A percentile compares a stretch with the other conserved stretches of the same genome.
Evolutionary conservation across 2,113 vertebrate genomes (phyloP).

Genomic region (Phoenicopterus ruber): DNA sequence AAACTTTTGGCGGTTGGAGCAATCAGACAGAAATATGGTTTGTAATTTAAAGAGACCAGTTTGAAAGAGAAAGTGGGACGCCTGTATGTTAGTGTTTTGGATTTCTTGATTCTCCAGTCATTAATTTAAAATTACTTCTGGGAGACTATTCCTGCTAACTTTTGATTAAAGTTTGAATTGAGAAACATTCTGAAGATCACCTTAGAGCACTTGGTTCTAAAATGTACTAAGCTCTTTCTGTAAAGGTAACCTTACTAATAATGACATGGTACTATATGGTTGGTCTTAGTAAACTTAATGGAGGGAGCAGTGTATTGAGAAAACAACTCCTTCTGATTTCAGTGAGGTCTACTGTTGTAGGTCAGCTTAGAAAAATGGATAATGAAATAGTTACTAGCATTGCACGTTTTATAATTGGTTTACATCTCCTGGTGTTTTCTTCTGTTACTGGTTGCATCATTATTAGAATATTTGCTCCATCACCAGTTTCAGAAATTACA

Average conservation of each 20-base stretch:
- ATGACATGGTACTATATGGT: background rate
- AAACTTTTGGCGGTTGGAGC: background rate
- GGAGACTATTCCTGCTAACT: background rate
- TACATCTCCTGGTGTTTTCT: background rate
- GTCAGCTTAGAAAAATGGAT: background rate
- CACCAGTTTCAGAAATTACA: background rate
- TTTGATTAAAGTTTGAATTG: background rate
- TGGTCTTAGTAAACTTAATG: background rate
- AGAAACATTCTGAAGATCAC: background rate
- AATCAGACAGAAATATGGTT: background rate
- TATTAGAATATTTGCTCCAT: background rate
- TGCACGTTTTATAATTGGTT: background rate
- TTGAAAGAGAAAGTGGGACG: background rate
- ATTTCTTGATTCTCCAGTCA: background rate
- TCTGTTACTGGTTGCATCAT: background rate
- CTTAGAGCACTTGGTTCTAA: background rate
- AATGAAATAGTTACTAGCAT: background rate
- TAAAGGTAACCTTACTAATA: background rate
- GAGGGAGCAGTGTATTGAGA: background rate
- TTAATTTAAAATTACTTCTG: background rate
- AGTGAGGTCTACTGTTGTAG: background rate
- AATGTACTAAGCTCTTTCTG: background rate
- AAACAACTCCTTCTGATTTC: background rate
- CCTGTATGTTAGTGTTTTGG: background rate
- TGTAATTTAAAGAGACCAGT: background rate